Percentiles rank a stretch among this genome's conserved stretches.
phyloP scores from a whole-genome alignment of 2,797 vertebrate species.

The Psittacula derbiana region DNA sequence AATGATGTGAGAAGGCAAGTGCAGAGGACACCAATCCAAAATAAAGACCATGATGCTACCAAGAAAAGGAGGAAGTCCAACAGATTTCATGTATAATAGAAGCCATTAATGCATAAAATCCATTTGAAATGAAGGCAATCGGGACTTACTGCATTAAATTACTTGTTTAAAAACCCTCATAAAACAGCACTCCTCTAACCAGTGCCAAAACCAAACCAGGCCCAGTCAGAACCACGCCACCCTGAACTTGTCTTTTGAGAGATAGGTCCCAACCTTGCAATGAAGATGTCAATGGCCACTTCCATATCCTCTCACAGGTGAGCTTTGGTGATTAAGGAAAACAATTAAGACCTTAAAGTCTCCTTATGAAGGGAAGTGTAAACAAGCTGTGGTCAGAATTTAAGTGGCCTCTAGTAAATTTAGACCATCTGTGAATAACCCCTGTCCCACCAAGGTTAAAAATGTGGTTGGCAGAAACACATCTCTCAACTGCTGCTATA shows the following conservation, averaged over 20 bases:
- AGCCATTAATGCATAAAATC: background rate
- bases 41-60: background rate
- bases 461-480: background rate
- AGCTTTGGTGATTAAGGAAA: background rate
- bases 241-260: accelerated
- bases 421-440: background rate
- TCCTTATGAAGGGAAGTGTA: background rate
- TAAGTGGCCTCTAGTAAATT: background rate
- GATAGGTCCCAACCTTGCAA: background rate
- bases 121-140: background rate
- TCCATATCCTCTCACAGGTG: background rate
- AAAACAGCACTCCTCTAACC: background rate
- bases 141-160: background rate
- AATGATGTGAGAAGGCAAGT: background rate
- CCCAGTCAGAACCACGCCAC: background rate
- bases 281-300: background rate
- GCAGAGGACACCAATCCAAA: background rate
- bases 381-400: background rate
- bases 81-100: background rate
- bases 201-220: background rate
- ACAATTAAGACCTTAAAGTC: background rate
- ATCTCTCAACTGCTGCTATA: background rate
- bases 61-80: background rate
- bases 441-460: background rate
- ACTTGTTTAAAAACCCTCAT: background rate